Percentiles rank a stretch among this genome's conserved stretches.
Conservation (phyloP, 2,113 vertebrate genomes). For the Morone saxatilis region DNA sequence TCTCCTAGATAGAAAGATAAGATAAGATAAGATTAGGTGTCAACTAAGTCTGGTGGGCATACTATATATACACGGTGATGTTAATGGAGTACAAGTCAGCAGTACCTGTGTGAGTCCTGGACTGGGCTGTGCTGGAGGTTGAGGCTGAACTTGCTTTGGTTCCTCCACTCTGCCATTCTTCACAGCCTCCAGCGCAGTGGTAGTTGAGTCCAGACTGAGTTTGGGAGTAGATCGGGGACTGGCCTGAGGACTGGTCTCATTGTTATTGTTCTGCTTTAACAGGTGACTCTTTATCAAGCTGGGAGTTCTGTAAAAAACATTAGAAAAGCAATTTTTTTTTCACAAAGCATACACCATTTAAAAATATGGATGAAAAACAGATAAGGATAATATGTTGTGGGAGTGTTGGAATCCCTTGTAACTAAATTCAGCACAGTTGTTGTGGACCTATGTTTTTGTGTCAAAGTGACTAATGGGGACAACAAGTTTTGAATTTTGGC, state of each 20-base stretch:
- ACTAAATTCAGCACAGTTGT: background rate
- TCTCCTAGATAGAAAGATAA: conserved; percentile 84
- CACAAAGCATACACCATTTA: background rate
- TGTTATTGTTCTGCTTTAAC: conserved; percentile 92
- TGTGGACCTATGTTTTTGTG: no score
- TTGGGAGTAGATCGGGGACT: conserved; percentile 81
- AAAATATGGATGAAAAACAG: background rate
- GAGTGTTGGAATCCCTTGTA: background rate
- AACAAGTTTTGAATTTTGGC: no score
- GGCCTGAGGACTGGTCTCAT: conserved; percentile 80
- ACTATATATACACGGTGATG: background rate
- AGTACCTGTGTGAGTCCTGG: conserved; percentile 74
- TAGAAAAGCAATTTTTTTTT: background rate
- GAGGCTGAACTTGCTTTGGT: conserved; percentile 72
- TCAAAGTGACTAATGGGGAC: no score
- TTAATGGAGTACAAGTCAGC: background rate
- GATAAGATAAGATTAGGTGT: background rate
- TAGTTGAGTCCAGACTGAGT: conserved; percentile 78
- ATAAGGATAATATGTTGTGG: no score
- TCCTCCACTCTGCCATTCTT: conserved; percentile 92
- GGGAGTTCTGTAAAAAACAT: conserved; percentile 70
- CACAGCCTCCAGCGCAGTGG: conserved; percentile 82
- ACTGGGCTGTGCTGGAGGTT: conserved; percentile 61
- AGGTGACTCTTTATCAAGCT: conserved; percentile 90
- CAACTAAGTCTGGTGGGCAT: background rate